Conservation (phyloP, 2,888 invertebrate species). For the Drosophila hawaiiensis region DNA sequence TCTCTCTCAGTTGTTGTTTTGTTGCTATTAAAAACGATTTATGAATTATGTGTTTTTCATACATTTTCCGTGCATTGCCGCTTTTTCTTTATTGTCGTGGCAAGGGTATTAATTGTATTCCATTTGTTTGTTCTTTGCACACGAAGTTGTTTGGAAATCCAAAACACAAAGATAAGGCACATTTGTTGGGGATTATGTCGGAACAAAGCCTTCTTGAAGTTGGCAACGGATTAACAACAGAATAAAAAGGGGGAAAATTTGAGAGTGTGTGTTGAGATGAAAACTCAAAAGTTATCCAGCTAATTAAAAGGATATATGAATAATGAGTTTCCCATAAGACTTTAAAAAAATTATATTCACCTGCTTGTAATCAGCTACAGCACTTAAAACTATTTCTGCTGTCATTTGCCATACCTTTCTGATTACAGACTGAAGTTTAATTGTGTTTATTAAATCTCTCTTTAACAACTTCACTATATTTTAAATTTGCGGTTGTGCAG, state of each 20-base stretch:
- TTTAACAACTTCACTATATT: neutral
- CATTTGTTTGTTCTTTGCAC: constrained; percentile 27
- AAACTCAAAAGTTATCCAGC: constrained; percentile 6
- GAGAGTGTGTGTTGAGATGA: neutral
- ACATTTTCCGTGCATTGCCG: constrained; percentile 34
- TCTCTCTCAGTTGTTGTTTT: constrained; percentile 38
- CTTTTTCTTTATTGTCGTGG: constrained; percentile 34
- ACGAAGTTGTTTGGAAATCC: constrained; percentile 45
- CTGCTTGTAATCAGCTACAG: neutral
- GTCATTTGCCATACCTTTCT: too few species aligned
- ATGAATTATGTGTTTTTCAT: constrained; percentile 75
- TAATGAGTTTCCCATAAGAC: neutral
- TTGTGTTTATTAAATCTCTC: neutral
- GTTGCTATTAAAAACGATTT: constrained; percentile 79
- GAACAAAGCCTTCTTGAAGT: constrained; percentile 33
- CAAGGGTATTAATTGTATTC: constrained; percentile 54
- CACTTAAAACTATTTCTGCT: neutral
- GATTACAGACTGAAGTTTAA: neutral
- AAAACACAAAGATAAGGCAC: constrained; percentile 69
- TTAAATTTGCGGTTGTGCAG: neutral
- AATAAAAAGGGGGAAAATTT: constrained; percentile 9
- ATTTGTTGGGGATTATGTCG: constrained; percentile 63
- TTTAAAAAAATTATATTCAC: neutral
- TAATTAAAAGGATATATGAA: neutral
- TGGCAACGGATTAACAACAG: constrained; percentile 14